Evolutionary conservation across 2,888 invertebrate genomes (phyloP).

Genomic region (Drepana falcataria): DNA sequence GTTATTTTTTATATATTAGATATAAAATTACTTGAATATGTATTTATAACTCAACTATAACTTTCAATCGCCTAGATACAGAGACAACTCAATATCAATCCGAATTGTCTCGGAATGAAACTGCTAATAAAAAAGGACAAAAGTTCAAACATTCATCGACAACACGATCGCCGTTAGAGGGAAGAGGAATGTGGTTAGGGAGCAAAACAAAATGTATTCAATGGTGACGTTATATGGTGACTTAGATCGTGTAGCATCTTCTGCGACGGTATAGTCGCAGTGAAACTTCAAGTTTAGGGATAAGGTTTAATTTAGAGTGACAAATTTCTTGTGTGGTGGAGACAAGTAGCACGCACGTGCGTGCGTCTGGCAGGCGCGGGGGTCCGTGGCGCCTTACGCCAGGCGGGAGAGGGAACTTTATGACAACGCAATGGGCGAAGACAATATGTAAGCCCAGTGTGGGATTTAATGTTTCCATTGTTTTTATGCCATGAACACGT

Average conservation of each 20-base stretch:
- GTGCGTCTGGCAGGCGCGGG: conserved; percentile 41
- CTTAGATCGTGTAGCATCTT: conserved; percentile 49
- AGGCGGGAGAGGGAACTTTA: conserved; percentile 71
- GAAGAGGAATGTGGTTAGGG: conserved; percentile 47
- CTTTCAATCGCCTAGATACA: conserved; percentile 10
- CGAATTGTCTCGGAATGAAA: conserved; percentile 55
- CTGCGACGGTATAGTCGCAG: conserved; percentile 24
- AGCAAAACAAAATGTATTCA: conserved; percentile 61
- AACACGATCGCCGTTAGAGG: conserved; percentile 54
- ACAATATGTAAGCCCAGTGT: conserved; percentile 68
- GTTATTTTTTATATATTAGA: neutral
- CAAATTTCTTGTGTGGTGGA: conserved; percentile 37
- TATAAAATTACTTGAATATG: neutral
- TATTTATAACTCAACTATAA: conserved; percentile 10
- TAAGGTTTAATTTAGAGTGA: conserved; percentile 48
- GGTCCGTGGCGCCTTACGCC: conserved; percentile 57
- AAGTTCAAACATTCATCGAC: conserved; percentile 71
- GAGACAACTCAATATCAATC: conserved; percentile 36
- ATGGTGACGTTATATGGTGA: conserved; percentile 61
- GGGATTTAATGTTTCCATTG: conserved; percentile 69
- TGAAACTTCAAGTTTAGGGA: conserved; percentile 36
- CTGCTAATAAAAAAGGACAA: conserved; percentile 70
- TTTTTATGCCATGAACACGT: conserved; percentile 64
- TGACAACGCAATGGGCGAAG: conserved; percentile 52
- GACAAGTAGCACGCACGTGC: conserved; percentile 71